A percentile compares a stretch with the other conserved stretches of the same genome.
Conservation (phyloP, 1,140 invertebrate species). For the Diachasmimorpha longicaudata region DNA sequence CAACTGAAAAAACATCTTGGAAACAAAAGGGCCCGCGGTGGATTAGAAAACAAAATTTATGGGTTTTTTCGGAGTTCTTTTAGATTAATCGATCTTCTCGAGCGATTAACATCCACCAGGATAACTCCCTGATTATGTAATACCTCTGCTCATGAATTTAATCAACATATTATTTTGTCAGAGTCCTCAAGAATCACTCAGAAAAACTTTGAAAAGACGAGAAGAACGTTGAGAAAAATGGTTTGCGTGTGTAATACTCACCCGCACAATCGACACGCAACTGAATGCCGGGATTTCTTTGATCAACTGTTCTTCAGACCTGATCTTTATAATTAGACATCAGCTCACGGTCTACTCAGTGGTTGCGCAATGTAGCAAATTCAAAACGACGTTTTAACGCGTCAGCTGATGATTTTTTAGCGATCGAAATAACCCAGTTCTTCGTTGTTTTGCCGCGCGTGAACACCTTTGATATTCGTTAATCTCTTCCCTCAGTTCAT, state of each 20-base stretch:
- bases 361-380: slow-evolving; percentile 47
- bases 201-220: background rate
- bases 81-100: too few relatives aligned
- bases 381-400: slow-evolving; percentile 34
- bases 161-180: too few relatives aligned
- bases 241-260: background rate
- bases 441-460: background rate
- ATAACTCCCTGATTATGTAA: too few relatives aligned
- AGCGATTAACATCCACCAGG: too few relatives aligned
- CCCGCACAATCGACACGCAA: background rate
- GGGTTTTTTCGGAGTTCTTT: too few relatives aligned
- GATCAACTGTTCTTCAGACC: background rate
- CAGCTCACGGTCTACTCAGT: slow-evolving; percentile 3
- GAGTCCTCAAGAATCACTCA: background rate
- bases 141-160: too few relatives aligned
- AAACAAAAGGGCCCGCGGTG: too few relatives aligned
- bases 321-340: slow-evolving; percentile 10
- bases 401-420: slow-evolving; percentile 38
- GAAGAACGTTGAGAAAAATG: background rate
- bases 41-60: too few relatives aligned
- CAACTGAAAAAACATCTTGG: too few relatives aligned
- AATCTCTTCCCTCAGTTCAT: background rate
- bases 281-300: background rate
- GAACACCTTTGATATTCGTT: background rate
- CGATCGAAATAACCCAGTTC: slow-evolving; percentile 12